These are phyloP conservation scores for Hermodice carunculata DNA, from an alignment of 2,888 invertebrate genomes.

Conservation along the genomic window DNA sequence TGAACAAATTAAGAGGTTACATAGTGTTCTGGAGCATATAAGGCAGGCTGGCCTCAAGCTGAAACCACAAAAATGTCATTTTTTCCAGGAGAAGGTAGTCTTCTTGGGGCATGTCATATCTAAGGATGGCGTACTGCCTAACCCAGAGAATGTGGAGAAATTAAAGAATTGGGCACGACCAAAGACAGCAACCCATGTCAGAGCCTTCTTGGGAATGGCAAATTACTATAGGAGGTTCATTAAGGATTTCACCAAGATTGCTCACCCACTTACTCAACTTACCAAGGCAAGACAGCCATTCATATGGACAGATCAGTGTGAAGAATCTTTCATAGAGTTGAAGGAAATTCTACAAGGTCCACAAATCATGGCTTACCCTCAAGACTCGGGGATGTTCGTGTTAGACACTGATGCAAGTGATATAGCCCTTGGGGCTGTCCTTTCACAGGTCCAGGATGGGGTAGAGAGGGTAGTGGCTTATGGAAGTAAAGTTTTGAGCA, in stretches of 20 bases:
- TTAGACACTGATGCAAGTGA: slow-evolving; percentile 41
- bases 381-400: slow-evolving; percentile 33
- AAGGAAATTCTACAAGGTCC: slow-evolving; percentile 27
- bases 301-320: neutral
- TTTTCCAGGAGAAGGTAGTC: slow-evolving; percentile 5
- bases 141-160: neutral
- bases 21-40: neutral
- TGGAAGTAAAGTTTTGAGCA: slow-evolving; percentile 33
- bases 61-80: slow-evolving; percentile 10
- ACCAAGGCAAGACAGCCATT: no score
- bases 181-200: neutral
- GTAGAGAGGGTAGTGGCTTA: slow-evolving; percentile 34
- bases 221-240: slow-evolving; percentile 1
- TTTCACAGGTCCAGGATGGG: slow-evolving; percentile 35
- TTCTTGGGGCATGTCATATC: slow-evolving; percentile 6
- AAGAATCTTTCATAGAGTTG: slow-evolving; percentile 19
- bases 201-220: neutral
- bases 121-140: neutral
- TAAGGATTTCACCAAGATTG: neutral
- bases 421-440: slow-evolving; percentile 31
- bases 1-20: neutral
- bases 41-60: neutral
- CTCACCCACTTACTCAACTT: neutral
- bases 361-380: slow-evolving; percentile 37
- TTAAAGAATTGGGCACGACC: slow-evolving; percentile 2